A percentile compares a stretch with the other conserved stretches of the same genome.
These are phyloP conservation scores for Drosophila burlai DNA, from an alignment of 1,140 invertebrate genomes.

Conservation along the genomic window DNA sequence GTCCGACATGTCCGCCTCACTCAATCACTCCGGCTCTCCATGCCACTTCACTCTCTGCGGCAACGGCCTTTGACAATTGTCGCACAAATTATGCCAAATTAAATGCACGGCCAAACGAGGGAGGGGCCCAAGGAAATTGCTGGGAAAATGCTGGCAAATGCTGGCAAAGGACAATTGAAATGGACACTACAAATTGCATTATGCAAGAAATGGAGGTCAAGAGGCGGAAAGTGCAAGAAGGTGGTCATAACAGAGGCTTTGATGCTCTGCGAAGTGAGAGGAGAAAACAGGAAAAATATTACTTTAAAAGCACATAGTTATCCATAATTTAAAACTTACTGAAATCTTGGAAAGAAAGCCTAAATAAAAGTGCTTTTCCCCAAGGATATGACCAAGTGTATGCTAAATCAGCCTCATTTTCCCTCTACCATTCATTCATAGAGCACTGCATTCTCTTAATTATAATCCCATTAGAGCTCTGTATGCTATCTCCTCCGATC, in stretches of 20 bases:
- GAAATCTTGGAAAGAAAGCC: neutral
- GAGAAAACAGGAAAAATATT: neutral
- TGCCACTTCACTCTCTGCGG: conserved; percentile 4
- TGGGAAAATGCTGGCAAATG: conserved; percentile 14
- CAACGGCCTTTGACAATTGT: conserved; percentile 50
- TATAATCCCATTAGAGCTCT: conserved; percentile 13
- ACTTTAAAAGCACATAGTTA: neutral
- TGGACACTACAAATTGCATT: conserved; percentile 39
- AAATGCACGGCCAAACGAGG: conserved; percentile 51
- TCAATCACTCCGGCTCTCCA: conserved; percentile 23
- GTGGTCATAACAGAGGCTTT: neutral
- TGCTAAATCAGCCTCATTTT: neutral
- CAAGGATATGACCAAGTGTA: neutral
- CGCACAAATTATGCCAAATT: conserved; percentile 75
- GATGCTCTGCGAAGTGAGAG: neutral
- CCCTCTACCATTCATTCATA: neutral
- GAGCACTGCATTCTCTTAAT: conserved; percentile 4
- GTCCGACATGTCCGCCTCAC: conserved; percentile 27
- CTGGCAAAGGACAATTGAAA: conserved; percentile 31
- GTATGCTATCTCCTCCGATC: conserved; percentile 20
- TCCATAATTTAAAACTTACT: neutral
- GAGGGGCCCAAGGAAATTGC: conserved; percentile 5
- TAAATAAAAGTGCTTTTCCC: neutral
- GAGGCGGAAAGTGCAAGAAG: conserved; percentile 1
- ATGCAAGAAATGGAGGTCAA: conserved; percentile 30